phyloP scores from a whole-genome alignment of 2,888 invertebrate species.

The Sylvicola fuscatus region DNA sequence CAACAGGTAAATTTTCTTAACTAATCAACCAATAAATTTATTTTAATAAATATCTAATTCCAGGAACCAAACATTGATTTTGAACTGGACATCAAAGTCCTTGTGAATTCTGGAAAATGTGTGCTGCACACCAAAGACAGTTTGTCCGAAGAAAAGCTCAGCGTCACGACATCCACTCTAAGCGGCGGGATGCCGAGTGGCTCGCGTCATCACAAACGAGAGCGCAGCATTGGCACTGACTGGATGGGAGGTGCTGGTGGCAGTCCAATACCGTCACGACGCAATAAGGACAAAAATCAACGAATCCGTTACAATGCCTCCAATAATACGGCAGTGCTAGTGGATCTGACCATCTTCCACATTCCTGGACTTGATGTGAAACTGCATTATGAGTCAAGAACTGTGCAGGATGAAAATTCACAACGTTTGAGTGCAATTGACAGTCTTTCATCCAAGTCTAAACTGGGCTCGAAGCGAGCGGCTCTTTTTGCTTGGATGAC shows the following conservation, averaged over 20 bases:
- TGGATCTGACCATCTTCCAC: constrained; percentile 71
- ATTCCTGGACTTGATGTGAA: constrained; percentile 83
- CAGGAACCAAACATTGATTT: constrained; percentile 88
- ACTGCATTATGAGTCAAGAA: constrained; percentile 67
- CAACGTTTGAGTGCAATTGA: constrained; percentile 23
- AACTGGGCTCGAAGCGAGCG: constrained; percentile 58
- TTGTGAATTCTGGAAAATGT: constrained; percentile 93
- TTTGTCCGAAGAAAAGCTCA: constrained; percentile 34
- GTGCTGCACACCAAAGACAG: constrained; percentile 79
- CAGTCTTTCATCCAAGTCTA: constrained; percentile 13
- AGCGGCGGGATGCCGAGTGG: constrained; percentile 11
- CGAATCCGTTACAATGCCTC: constrained; percentile 23
- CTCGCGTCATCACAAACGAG: constrained; percentile 20
- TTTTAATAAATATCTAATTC: constrained; percentile 30
- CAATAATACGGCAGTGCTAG: constrained; percentile 28
- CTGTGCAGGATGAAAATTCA: constrained; percentile 35
- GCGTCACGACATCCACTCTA: constrained; percentile 32
- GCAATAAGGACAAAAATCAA: constrained; percentile 22
- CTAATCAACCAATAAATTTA: not conserved
- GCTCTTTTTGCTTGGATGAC: constrained; percentile 91
- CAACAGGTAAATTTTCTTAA: constrained; percentile 12
- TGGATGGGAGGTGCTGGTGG: constrained; percentile 16
- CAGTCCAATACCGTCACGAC: constrained; percentile 28
- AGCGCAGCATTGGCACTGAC: constrained; percentile 21
- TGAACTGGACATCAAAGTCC: constrained; percentile 87